Evolutionary conservation across 2,888 invertebrate species (phyloP).

Genomic region (Thymelicus sylvestris): DNA sequence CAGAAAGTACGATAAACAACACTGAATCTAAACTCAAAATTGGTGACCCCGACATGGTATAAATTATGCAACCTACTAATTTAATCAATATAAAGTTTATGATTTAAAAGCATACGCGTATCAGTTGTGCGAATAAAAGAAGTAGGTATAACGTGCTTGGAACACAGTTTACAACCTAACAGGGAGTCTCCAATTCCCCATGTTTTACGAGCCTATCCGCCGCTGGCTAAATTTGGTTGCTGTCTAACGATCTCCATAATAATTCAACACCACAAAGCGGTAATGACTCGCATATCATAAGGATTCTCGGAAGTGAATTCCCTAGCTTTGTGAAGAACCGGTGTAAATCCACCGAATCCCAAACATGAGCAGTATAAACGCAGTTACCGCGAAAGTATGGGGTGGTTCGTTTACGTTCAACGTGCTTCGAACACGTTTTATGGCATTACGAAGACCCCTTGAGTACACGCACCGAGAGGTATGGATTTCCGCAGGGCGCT

Average conservation of each 20-base stretch:
- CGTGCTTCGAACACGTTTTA: slow-evolving; percentile 37
- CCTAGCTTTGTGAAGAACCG: slow-evolving; percentile 1
- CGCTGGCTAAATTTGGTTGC: background rate
- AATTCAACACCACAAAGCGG: slow-evolving; percentile 8
- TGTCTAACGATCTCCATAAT: slow-evolving; percentile 1
- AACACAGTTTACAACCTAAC: background rate
- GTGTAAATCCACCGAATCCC: slow-evolving; percentile 19
- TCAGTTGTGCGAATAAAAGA: background rate
- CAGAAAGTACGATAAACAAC: too few relatives aligned
- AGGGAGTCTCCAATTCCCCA: background rate
- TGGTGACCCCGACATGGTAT: too few relatives aligned
- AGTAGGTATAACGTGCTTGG: background rate
- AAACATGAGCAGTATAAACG: slow-evolving; percentile 23
- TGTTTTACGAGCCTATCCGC: slow-evolving; percentile 5
- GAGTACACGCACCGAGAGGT: slow-evolving; percentile 41
- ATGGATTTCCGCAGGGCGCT: slow-evolving; percentile 40
- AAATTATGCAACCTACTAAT: too few relatives aligned
- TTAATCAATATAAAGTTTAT: too few relatives aligned
- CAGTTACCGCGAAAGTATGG: slow-evolving; percentile 24
- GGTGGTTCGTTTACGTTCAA: slow-evolving; percentile 29
- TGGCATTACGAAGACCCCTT: slow-evolving; percentile 39
- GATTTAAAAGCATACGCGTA: too few relatives aligned
- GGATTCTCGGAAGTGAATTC: slow-evolving; percentile 11
- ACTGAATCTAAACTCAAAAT: too few relatives aligned
- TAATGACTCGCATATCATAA: slow-evolving; percentile 13